Percentiles rank a stretch among this genome's conserved stretches.
Conservation (phyloP, 1,140 invertebrate genomes). For the Coptotermes formosanus region DNA sequence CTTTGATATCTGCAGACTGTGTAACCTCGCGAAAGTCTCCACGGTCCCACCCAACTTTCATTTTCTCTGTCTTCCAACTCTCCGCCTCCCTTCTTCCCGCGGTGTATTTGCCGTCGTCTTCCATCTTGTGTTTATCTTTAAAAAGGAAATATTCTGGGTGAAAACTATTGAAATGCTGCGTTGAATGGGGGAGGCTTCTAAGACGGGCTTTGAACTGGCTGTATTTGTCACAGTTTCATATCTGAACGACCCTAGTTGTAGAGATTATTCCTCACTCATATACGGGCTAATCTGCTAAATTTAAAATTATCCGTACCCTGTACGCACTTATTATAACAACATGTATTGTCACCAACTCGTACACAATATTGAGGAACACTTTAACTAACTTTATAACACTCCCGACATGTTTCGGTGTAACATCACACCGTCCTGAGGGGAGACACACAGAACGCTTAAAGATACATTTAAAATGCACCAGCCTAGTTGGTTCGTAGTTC, state of each 20-base stretch:
- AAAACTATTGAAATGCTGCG: background rate
- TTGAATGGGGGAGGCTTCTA: background rate
- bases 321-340: too few species aligned
- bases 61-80: background rate
- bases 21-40: background rate
- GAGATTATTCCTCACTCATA: background rate
- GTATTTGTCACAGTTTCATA: background rate
- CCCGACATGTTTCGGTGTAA: too few species aligned
- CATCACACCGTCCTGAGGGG: too few species aligned
- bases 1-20: background rate
- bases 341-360: too few species aligned
- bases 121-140: constrained; percentile 1
- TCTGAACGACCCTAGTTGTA: background rate
- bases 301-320: too few species aligned
- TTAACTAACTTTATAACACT: too few species aligned
- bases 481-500: too few species aligned
- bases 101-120: background rate
- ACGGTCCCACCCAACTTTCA: background rate
- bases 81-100: background rate
- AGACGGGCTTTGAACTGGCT: background rate
- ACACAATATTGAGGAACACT: too few species aligned
- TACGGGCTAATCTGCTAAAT: too few species aligned
- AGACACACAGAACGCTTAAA: too few species aligned
- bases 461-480: too few species aligned
- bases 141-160: background rate